phyloP scores from a whole-genome alignment of 1,140 invertebrate species.

The Drosophila takahashii region DNA sequence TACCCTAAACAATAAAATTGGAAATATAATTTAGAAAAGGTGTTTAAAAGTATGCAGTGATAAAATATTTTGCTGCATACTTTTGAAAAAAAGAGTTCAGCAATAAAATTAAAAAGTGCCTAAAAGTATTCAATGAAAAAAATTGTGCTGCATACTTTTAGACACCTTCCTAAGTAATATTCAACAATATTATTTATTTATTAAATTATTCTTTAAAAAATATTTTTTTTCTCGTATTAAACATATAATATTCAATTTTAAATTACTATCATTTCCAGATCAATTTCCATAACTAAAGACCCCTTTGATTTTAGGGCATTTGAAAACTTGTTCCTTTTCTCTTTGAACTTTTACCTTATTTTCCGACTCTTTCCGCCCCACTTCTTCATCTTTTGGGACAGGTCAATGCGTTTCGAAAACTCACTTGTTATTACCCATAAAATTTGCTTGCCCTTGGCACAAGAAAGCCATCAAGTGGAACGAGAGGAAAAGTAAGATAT shows the following conservation, averaged over 20 bases:
- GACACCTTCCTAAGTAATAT: neutral
- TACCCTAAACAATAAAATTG: neutral
- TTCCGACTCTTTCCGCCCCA: constrained; percentile 15
- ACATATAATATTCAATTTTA: neutral
- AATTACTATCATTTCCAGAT: neutral
- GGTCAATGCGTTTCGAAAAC: constrained; percentile 67
- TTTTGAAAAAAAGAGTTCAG: too few species aligned
- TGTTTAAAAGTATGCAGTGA: too few species aligned
- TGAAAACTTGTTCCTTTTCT: constrained; percentile 12
- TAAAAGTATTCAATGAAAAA: too few species aligned
- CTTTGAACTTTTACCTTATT: constrained; percentile 9
- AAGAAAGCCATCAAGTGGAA: constrained; percentile 16
- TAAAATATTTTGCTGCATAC: too few species aligned
- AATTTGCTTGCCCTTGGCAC: constrained; percentile 46
- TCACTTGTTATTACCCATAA: constrained; percentile 59
- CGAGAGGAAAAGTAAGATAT: constrained; percentile 6
- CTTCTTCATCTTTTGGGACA: constrained; percentile 44
- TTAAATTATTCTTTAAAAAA: neutral
- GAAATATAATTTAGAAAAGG: neutral
- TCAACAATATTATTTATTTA: neutral
- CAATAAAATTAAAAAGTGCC: too few species aligned
- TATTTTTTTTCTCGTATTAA: too few species aligned
- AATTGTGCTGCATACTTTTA: neutral
- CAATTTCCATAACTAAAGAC: neutral
- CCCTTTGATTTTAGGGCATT: constrained; percentile 2